Base-by-base conservation (phyloP, 2,113 vertebrate species). In the Chlamydotis undulata region DNA sequence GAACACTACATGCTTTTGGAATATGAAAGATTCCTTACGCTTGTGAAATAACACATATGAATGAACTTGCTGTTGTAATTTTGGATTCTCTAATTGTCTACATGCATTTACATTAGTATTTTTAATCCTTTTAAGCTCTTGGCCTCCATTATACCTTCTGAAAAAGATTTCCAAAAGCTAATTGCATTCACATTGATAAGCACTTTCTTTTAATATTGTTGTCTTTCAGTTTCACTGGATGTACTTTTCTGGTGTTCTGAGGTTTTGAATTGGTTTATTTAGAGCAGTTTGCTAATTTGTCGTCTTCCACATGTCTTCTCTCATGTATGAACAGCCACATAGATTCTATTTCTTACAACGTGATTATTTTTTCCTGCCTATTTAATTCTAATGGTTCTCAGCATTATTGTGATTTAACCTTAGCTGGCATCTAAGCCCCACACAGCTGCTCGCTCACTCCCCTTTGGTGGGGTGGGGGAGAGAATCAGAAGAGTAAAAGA, bases 71-170 rank as follows among this genome's bases (percentile, higher is more conserved):
- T 70, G 17, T 75, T 81, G 52, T 78, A 81, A 71, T 93, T 89
- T 9, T 75, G 31, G 14, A 39, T 76, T 70, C 39, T 11, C 56
- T 94, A 49, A 33, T 87, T 84, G 87, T 49, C 56, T 93, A 9
- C 39, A 31, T 26, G 23, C 18, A 19, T 89, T 93, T 89, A 21
- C 29, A 53, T 79, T 91, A 87, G 37, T 76, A 68, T 71, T 89
- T 82, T 75, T 84, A 91, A 89, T 91, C 39, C 49, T 91, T 90
- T 92, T 87, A 95, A 94, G 39, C 74, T 73, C 57, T 87, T 94
- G 84, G 57, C 83, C 57, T 91, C 53, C n/a, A 67, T 82, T 87
- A 60, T 37, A 85, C 21, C 49, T 93, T 75, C 64, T 83, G 60
- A 81, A 55, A 75, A 92, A 89, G 39, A 84, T 89, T 94, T 95